phyloP scores from a whole-genome alignment of 35 echinoderm and acorn worm species.

The Amphiura filiformis region DNA sequence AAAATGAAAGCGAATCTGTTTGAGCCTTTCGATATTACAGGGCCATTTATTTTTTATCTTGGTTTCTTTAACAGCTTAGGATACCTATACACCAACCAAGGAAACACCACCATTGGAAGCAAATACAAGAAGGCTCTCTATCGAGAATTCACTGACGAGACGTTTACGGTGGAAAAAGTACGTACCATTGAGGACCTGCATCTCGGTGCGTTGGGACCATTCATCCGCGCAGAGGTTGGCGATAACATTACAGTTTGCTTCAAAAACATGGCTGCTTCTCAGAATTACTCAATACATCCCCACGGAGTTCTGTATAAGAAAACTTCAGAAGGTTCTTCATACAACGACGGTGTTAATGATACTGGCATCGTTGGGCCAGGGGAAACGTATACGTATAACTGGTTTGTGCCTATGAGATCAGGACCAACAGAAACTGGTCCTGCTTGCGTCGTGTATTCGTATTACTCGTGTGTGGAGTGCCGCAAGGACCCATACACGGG shows the following conservation, averaged over 20 bases:
- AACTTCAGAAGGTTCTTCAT: no score
- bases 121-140: constrained; percentile 75
- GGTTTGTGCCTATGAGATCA: constrained; percentile 43
- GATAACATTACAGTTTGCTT: constrained; percentile 64
- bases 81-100: no score
- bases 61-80: no score
- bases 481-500: constrained; percentile 75
- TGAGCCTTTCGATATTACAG: no score
- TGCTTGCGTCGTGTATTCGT: constrained; percentile 66
- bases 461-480: constrained; percentile 62
- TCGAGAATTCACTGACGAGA: constrained; percentile 58
- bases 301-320: constrained; percentile 46
- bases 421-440: constrained; percentile 43
- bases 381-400: constrained; percentile 68
- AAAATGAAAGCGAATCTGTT: no score
- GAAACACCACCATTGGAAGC: no score
- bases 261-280: constrained; percentile 74
- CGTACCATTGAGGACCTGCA: background rate
- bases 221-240: constrained; percentile 60
- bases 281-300: constrained; percentile 50
- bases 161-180: constrained; percentile 42
- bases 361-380: no score
- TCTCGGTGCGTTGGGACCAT: constrained; percentile 62
- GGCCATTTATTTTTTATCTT: background rate
- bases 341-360: no score